phyloP scores from a whole-genome alignment of 2,113 vertebrate species.

The Sphyrna mokarran region DNA sequence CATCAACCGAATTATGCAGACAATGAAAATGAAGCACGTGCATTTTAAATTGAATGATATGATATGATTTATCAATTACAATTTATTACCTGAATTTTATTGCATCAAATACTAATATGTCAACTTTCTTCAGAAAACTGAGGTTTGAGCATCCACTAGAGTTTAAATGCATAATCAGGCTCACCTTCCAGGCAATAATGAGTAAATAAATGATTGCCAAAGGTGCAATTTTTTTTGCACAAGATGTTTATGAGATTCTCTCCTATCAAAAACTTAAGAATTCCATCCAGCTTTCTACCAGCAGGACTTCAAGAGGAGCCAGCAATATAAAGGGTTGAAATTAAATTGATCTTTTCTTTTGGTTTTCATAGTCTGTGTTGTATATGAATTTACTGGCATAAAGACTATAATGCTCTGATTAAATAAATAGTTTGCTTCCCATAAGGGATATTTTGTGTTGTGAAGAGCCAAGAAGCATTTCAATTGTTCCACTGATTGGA shows the following conservation, averaged over 20 bases:
- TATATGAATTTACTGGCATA: background rate
- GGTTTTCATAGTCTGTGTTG: background rate
- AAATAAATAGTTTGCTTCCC: background rate
- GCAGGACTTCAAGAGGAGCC: background rate
- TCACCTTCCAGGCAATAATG: no score
- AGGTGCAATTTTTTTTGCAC: no score
- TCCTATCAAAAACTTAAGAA: background rate
- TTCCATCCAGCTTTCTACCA: background rate
- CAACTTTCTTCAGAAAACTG: background rate
- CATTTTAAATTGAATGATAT: background rate
- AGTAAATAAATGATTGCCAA: no score
- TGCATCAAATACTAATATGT: background rate
- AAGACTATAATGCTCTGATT: background rate
- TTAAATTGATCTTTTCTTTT: background rate
- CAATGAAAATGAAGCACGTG: background rate
- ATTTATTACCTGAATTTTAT: background rate
- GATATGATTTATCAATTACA: background rate
- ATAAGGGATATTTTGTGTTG: background rate
- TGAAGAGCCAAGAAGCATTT: background rate
- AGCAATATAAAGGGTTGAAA: background rate
- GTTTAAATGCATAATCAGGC: background rate
- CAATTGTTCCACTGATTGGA: background rate
- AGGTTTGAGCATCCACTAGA: background rate
- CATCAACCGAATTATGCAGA: background rate
- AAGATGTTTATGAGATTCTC: background rate